These are phyloP conservation scores for Sphenopsis melanotis DNA, from an alignment of 2,797 vertebrate species.

Conservation along the genomic window DNA sequence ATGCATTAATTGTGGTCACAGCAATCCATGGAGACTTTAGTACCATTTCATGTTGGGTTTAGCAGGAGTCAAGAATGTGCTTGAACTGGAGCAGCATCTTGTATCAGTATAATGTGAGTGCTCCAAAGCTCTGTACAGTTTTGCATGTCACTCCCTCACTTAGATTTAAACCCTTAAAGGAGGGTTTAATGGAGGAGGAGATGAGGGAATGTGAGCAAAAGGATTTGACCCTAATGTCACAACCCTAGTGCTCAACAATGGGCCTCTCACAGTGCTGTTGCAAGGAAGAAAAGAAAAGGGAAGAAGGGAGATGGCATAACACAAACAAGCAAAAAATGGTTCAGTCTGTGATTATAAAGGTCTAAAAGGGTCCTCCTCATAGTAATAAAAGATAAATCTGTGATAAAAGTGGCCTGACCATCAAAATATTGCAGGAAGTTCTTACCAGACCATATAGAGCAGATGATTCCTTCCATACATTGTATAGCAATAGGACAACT, in stretches of 20 bases:
- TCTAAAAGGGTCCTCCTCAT: background rate
- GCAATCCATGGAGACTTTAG: background rate
- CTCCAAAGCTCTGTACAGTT: background rate
- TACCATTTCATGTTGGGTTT: fast-evolving
- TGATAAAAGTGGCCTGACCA: background rate
- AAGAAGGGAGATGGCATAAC: background rate
- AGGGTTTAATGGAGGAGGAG: too few species aligned
- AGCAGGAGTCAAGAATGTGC: background rate
- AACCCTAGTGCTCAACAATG: background rate
- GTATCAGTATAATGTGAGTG: fast-evolving
- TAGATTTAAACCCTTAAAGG: background rate
- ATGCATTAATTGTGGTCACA: background rate
- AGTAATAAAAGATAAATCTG: background rate
- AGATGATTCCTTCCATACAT: background rate
- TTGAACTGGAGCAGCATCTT: background rate
- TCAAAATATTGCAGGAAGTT: background rate
- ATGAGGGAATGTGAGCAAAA: background rate
- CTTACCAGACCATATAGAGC: background rate
- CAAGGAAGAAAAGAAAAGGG: background rate
- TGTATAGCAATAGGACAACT: background rate
- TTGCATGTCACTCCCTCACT: background rate
- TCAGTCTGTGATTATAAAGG: background rate
- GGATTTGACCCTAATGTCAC: background rate
- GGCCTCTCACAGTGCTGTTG: background rate
- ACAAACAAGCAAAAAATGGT: background rate